These are phyloP conservation scores for Oxyura jamaicensis DNA, from an alignment of 2,113 vertebrate species.

Conservation along the genomic window DNA sequence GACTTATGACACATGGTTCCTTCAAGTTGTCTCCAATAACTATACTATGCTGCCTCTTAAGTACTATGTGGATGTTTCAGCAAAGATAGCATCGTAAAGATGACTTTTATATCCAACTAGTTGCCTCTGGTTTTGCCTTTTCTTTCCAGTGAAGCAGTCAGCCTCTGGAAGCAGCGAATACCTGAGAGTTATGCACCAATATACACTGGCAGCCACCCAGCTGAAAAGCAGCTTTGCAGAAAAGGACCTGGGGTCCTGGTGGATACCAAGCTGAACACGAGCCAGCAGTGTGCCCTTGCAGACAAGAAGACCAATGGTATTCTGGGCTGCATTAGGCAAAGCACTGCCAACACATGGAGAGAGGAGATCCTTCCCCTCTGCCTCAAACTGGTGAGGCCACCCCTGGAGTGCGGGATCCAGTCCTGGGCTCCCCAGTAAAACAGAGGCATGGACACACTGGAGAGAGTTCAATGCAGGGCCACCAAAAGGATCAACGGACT, in stretches of 20 bases:
- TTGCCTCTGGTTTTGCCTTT: too few relatives aligned
- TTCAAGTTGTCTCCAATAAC: neutral
- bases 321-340: neutral
- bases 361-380: too few relatives aligned
- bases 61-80: neutral
- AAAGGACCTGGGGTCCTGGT: neutral
- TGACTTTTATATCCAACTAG: neutral
- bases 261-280: neutral
- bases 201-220: neutral
- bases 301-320: neutral
- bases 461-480: neutral
- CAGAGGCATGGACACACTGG: neutral
- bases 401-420: neutral
- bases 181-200: neutral
- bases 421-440: neutral
- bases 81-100: neutral
- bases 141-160: neutral
- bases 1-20: neutral
- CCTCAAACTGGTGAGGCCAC: neutral
- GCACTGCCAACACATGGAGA: neutral
- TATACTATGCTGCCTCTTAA: neutral
- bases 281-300: neutral
- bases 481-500: neutral
- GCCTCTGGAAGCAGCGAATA: neutral
- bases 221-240: neutral